Percentiles rank a stretch among this genome's conserved stretches.
Evolutionary conservation across 2,888 invertebrate genomes (phyloP).

Genomic region (Operophtera brumata): DNA sequence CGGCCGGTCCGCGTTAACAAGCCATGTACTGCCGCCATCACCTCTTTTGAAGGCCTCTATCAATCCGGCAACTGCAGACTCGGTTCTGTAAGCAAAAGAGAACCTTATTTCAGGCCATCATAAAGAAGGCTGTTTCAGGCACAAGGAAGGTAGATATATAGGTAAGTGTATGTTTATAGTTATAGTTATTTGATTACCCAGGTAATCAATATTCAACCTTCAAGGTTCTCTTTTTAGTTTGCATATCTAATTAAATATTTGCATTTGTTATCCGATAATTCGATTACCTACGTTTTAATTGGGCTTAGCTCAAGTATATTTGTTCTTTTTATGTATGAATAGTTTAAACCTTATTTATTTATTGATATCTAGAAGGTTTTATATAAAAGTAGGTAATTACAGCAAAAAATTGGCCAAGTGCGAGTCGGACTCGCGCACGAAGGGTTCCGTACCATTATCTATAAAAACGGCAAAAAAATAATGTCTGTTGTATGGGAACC

Average conservation of each 20-base stretch:
- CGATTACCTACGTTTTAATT: conserved; percentile 2
- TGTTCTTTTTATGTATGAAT: too few species aligned
- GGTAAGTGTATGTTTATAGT: neutral
- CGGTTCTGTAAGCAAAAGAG: conserved; percentile 42
- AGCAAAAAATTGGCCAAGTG: too few species aligned
- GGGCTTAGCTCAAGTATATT: too few species aligned
- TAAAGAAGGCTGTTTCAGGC: neutral
- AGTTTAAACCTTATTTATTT: too few species aligned
- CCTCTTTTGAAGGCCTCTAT: conserved; percentile 54
- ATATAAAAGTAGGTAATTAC: too few species aligned
- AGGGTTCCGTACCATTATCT: too few species aligned
- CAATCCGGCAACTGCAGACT: conserved; percentile 56
- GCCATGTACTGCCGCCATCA: conserved; percentile 61
- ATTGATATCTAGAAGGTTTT: too few species aligned
- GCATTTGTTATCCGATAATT: neutral
- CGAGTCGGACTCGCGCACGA: too few species aligned
- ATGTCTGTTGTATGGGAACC: too few species aligned
- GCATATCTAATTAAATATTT: neutral
- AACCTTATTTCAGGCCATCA: neutral
- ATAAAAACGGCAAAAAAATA: too few species aligned
- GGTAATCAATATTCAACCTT: neutral
- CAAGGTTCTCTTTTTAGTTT: neutral
- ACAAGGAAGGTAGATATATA: neutral
- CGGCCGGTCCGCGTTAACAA: conserved; percentile 52
- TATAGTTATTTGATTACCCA: too few species aligned